Evolutionary conservation across 2,888 invertebrate genomes (phyloP).

Genomic region (Erannis defoliaria): DNA sequence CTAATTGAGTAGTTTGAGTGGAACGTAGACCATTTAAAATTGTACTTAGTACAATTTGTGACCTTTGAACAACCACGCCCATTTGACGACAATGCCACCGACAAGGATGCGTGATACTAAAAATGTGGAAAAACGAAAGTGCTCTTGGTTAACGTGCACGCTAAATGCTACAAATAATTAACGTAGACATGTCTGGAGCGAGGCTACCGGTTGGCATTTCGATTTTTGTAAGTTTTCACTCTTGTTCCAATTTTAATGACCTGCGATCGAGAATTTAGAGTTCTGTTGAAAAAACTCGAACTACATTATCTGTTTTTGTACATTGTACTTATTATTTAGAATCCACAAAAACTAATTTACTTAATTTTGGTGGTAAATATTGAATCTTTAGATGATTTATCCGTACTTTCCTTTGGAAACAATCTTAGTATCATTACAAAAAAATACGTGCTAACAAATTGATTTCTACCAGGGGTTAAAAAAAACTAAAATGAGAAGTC

Average conservation of each 20-base stretch:
- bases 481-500: too few species aligned
- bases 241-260: constrained; percentile 68
- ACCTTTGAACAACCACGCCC: constrained; percentile 11
- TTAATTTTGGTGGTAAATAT: too few species aligned
- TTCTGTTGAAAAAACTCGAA: constrained; percentile 24
- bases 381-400: too few species aligned
- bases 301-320: background rate
- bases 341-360: too few species aligned
- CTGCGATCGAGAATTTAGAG: constrained; percentile 52
- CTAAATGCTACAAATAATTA: constrained; percentile 74
- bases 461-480: too few species aligned
- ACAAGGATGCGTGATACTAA: constrained; percentile 44
- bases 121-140: constrained; percentile 57
- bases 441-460: too few species aligned
- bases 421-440: too few species aligned
- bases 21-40: too few species aligned
- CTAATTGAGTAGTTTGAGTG: too few species aligned
- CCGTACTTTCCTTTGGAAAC: too few species aligned
- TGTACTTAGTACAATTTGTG: background rate
- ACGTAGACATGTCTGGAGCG: constrained; percentile 70
- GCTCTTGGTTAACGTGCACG: constrained; percentile 52
- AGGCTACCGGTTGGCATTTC: constrained; percentile 76
- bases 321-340: background rate
- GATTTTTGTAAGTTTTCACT: constrained; percentile 72
- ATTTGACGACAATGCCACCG: constrained; percentile 22